Evolutionary conservation across 1,140 invertebrate genomes (phyloP).

Genomic region (Drosophila triauraria): DNA sequence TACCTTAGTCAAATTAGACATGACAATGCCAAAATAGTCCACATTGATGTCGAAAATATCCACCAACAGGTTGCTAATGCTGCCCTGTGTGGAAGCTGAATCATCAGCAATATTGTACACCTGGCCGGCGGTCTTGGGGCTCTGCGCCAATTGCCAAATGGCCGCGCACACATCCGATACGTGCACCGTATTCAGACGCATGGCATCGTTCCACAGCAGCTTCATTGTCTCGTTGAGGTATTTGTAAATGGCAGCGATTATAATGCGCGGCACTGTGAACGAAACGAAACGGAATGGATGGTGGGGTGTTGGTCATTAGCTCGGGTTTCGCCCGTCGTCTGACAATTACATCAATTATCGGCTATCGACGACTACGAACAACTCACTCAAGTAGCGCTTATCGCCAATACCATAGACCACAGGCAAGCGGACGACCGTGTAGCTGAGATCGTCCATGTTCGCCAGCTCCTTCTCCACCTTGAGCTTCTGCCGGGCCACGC

Average conservation of each 20-base stretch:
- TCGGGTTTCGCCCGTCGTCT: slow-evolving; percentile 25
- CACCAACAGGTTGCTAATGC: slow-evolving; percentile 91
- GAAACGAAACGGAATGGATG: slow-evolving; percentile 17
- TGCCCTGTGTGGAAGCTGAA: slow-evolving; percentile 93
- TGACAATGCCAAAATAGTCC: slow-evolving; percentile 92
- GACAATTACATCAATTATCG: slow-evolving; percentile 39
- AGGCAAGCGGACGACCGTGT: slow-evolving; percentile 92
- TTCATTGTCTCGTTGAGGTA: slow-evolving; percentile 96
- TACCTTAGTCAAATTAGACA: slow-evolving; percentile 91
- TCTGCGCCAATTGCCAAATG: slow-evolving; percentile 88
- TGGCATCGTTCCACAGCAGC: slow-evolving; percentile 93
- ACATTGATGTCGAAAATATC: slow-evolving; percentile 95
- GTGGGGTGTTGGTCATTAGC: slow-evolving; percentile 23
- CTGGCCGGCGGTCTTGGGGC: slow-evolving; percentile 86
- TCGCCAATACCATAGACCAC: slow-evolving; percentile 95
- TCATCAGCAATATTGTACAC: slow-evolving; percentile 94
- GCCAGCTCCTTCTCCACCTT: slow-evolving; percentile 93
- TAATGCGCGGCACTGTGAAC: slow-evolving; percentile 90
- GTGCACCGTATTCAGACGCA: slow-evolving; percentile 95
- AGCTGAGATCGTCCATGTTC: slow-evolving; percentile 88
- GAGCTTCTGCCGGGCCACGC: slow-evolving; percentile 92
- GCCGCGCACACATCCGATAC: slow-evolving; percentile 93
- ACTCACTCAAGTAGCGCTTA: slow-evolving; percentile 92
- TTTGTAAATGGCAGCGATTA: slow-evolving; percentile 95
- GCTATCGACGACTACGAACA: slow-evolving; percentile 14